Conservation (phyloP, 2,113 vertebrate species). For the Myotis davidii region DNA sequence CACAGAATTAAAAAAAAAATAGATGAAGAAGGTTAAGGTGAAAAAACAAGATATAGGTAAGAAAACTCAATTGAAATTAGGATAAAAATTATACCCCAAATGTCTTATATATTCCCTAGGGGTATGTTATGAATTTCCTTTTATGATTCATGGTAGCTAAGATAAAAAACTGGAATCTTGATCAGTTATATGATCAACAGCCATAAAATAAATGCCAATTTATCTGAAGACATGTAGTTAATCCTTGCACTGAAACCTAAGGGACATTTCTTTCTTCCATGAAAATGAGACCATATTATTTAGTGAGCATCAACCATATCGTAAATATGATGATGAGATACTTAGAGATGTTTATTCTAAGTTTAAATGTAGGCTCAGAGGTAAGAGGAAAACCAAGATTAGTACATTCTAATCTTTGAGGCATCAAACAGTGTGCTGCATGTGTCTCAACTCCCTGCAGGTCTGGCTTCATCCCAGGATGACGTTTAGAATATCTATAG, state of each 20-base stretch:
- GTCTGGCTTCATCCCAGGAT: neutral
- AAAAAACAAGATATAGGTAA: neutral
- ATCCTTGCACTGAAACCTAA: neutral
- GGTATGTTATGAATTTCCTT: neutral
- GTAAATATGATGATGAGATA: conserved; percentile 26
- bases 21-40: neutral
- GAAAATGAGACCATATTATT: neutral
- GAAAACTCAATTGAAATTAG: neutral
- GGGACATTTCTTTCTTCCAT: neutral
- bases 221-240: neutral
- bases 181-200: neutral
- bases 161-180: neutral
- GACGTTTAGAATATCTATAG: neutral
- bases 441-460: neutral
- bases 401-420: neutral
- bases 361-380: neutral
- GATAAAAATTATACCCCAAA: neutral
- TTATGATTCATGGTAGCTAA: neutral
- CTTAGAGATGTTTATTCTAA: conserved; percentile 10
- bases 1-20: neutral
- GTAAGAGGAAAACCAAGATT: neutral
- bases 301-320: neutral
- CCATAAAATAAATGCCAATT: conserved; percentile 14
- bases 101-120: neutral
- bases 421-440: neutral